A percentile compares a stretch with the other conserved stretches of the same genome.
phyloP scores from a whole-genome alignment of 2,797 vertebrate species.

The Huso huso region DNA sequence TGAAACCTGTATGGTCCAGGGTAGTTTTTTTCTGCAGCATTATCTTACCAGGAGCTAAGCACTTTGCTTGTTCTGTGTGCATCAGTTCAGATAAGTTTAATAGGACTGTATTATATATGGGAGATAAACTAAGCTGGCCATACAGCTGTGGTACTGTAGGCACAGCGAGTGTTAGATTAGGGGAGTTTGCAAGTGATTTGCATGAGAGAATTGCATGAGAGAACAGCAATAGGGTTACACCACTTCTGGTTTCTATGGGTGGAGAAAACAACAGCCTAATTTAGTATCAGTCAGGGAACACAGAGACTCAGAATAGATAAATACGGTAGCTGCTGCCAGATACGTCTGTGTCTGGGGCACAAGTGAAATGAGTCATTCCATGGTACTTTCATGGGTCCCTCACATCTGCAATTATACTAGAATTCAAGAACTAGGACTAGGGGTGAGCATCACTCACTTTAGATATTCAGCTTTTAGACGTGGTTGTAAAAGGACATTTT shows the following conservation, averaged over 20 bases:
- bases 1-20: conserved; percentile 15
- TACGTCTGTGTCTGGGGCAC: too few species aligned
- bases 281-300: neutral
- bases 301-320: too few species aligned
- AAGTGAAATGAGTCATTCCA: too few species aligned
- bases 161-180: conserved; percentile 23
- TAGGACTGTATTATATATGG: conserved; percentile 56
- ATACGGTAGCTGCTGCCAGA: too few species aligned
- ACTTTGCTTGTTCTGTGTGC: conserved; percentile 53
- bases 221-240: neutral
- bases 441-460: too few species aligned
- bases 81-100: conserved; percentile 50
- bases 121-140: conserved; percentile 43
- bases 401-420: too few species aligned
- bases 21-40: conserved; percentile 32
- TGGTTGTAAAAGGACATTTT: too few species aligned
- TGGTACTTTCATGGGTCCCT: too few species aligned
- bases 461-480: too few species aligned
- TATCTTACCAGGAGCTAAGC: conserved; percentile 35
- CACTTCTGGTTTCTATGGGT: neutral
- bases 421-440: too few species aligned
- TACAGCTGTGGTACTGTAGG: conserved; percentile 25
- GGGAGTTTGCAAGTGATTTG: neutral
- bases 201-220: neutral
- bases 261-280: conserved; percentile 5